Evolutionary conservation across 2,797 vertebrate genomes (phyloP).

Genomic region (Gouania willdenowi): DNA sequence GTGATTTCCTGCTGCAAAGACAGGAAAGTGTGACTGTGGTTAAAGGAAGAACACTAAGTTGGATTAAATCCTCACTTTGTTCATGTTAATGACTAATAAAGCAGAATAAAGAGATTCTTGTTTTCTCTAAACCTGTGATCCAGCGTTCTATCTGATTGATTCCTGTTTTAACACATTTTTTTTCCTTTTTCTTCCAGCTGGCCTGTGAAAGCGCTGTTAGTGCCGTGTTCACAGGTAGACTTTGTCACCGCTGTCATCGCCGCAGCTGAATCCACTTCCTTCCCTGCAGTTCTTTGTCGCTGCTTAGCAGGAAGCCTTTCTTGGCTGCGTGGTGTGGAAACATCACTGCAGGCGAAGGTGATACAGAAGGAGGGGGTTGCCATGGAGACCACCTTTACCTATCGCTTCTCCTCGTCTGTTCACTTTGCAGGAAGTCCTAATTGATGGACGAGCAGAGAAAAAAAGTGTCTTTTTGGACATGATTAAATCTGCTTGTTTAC

Average conservation of each 20-base stretch:
- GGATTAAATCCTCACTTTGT: no score
- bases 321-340: constrained; percentile 33
- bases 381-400: constrained; percentile 62
- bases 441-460: constrained; percentile 36
- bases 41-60: no score
- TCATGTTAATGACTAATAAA: no score
- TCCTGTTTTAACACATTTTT: constrained; percentile 1
- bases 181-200: constrained; percentile 6
- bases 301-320: constrained; percentile 48
- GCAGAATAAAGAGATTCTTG: no score
- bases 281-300: constrained; percentile 47
- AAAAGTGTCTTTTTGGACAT: constrained; percentile 9
- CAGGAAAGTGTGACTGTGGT: no score
- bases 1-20: no score
- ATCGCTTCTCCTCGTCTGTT: constrained; percentile 24
- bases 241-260: constrained; percentile 41
- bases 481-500: constrained; percentile 42
- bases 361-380: constrained; percentile 36
- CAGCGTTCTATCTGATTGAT: constrained; percentile 22
- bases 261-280: constrained; percentile 17
- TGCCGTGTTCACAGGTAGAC: constrained; percentile 15
- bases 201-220: constrained; percentile 4
- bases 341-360: constrained; percentile 39
- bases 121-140: no score
- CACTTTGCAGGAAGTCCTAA: constrained; percentile 41